Evolutionary conservation across 2,888 invertebrate species (phyloP), one percentile per base, ranked within the genome.

Genomic region (Drosophila acutilabella): DNA sequence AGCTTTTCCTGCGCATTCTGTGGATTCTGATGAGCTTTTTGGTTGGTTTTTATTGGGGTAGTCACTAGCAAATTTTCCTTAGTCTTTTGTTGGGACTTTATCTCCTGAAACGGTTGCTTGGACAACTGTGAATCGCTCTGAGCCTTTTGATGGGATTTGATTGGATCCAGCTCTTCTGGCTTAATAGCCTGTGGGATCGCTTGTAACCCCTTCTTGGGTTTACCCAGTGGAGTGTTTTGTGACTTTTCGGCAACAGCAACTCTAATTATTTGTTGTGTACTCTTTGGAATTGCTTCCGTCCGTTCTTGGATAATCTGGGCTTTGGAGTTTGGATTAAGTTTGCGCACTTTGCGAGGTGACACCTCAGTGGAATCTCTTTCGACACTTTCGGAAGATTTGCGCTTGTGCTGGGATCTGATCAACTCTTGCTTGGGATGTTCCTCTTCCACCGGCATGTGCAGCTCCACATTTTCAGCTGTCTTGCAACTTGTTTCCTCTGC

Each of bases 371-470:
- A 20, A 4, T 5, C 38, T 10, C 2, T n/a, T 2, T 68, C 66
- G 14, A 40, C 40, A 0, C 42, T 54, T 1, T 60, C 56, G 0
- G 54, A 14, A 13, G 59, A 52, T 26, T 80, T 82, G 11, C 83
- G 70, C 33, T 81, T 80, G 6, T 18, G 41, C 2, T 53, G 54
- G 16, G 48, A 47, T 11, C 42, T 16, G 0, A 10, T 7, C 18
- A 50, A 4, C 42, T 13, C 2, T 26, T 52, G 16, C 3, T 42
- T 13, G 1, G 51, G 48, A 11, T 65, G 52, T 33, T 78, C 70
- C 53, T 89, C 81, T 10, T 66, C 40, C 0, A 59, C 38, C 0
- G 88, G 86, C 80, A 79, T 80, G 11, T 86, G 78, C 20, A 88
- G 18, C n/a, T 38, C 18, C 0, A 53, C 18, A 30, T 54, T 40